A percentile compares a stretch with the other conserved stretches of the same genome.
Conservation (phyloP, 2,113 vertebrate genomes). For the Platysternon megacephalum region DNA sequence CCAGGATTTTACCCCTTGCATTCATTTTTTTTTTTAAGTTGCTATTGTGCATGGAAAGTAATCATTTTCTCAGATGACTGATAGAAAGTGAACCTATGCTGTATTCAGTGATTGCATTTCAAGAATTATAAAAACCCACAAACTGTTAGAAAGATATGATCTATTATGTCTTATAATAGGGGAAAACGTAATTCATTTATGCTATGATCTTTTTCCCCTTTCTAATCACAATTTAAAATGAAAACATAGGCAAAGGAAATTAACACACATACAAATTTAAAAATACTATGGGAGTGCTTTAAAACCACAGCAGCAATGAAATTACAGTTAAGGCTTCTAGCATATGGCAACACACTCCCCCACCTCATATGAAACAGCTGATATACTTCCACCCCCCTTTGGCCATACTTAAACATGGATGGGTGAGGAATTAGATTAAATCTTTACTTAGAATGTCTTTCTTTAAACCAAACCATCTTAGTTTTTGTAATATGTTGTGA, state of each 20-base stretch:
- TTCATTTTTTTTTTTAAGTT: neutral
- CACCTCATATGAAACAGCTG: neutral
- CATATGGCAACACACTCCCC: neutral
- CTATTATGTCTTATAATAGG: neutral
- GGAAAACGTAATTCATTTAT: conserved; percentile 26
- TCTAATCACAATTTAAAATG: neutral
- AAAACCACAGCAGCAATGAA: neutral
- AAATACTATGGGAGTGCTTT: neutral
- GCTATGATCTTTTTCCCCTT: neutral
- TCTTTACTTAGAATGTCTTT: neutral
- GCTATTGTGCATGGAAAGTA: neutral
- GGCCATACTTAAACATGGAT: neutral
- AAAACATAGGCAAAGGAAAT: conserved; percentile 29
- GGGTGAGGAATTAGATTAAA: neutral
- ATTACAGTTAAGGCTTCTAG: neutral
- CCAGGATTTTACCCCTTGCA: neutral
- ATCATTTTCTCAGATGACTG: neutral
- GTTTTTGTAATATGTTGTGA: neutral
- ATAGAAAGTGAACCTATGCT: neutral
- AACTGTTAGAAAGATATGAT: neutral
- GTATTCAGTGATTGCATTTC: neutral
- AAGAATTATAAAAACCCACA: neutral
- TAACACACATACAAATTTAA: neutral
- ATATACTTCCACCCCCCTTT: neutral
- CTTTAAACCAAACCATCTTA: neutral